Evolutionary conservation across 2,113 vertebrate species (phyloP).

Genomic region (Arizona elegans): DNA sequence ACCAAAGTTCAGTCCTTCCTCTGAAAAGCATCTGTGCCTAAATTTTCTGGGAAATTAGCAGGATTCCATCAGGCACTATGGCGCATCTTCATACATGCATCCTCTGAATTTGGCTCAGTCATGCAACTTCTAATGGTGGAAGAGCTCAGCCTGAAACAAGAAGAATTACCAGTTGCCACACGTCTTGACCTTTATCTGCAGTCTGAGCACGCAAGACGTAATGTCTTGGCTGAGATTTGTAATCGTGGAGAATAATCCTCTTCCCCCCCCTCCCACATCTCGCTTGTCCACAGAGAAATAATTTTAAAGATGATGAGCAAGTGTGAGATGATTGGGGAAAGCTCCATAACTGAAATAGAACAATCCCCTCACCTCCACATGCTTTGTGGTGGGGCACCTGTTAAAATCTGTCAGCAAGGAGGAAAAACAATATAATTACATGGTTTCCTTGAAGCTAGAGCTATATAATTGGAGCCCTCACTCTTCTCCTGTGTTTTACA

Average conservation of each 20-base stretch:
- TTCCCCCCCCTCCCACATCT: rapidly evolving
- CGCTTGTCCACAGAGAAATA: neutral
- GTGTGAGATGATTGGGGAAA: neutral
- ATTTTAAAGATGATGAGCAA: neutral
- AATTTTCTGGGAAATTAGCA: neutral
- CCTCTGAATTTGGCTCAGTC: neutral
- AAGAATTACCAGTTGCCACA: neutral
- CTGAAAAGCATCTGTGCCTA: neutral
- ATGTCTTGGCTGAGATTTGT: conserved; percentile 11
- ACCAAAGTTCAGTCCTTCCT: neutral
- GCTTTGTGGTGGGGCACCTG: neutral
- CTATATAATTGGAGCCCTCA: neutral
- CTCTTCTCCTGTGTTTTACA: neutral
- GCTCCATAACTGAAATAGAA: neutral
- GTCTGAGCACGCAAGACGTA: neutral
- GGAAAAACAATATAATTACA: neutral
- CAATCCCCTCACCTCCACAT: neutral
- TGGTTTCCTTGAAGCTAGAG: neutral
- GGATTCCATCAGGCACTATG: neutral
- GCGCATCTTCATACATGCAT: neutral
- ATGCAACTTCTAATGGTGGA: neutral
- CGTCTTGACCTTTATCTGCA: neutral
- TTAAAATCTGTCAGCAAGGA: conserved; percentile 9
- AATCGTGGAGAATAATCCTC: neutral
- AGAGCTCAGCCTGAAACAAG: neutral